phyloP scores from a whole-genome alignment of 2,113 vertebrate genomes.

The Actinemys pallida region DNA sequence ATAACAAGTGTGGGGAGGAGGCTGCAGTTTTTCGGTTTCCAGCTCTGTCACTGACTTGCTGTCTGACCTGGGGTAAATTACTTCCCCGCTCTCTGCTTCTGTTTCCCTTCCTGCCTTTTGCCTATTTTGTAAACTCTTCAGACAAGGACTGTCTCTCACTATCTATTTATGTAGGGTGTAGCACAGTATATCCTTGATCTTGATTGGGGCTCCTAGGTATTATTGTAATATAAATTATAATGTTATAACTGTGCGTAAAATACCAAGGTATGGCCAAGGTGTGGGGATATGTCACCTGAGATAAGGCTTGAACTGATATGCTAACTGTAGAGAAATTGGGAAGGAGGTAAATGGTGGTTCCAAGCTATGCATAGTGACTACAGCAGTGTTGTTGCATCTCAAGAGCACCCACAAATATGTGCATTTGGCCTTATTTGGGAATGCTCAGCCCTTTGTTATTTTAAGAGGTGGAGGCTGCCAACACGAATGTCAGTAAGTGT shows the following conservation, averaged over 20 bases:
- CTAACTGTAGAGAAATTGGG: neutral
- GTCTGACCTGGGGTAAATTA: rapidly evolving
- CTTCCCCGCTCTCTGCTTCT: neutral
- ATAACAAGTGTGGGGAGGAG: neutral
- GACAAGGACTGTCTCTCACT: neutral
- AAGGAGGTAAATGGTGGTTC: neutral
- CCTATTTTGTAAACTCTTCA: neutral
- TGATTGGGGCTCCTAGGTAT: neutral
- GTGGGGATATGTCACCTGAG: neutral
- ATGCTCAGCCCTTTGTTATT: neutral
- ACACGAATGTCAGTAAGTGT: neutral
- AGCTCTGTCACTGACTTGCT: neutral
- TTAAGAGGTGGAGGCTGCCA: constrained; percentile 6
- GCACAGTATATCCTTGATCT: neutral
- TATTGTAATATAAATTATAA: rapidly evolving
- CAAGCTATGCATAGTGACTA: neutral
- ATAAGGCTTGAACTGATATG: neutral
- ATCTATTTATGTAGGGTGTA: neutral
- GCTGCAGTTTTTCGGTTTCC: neutral
- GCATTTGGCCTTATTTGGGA: constrained; percentile 16
- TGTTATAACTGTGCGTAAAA: rapidly evolving
- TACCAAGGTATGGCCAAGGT: rapidly evolving
- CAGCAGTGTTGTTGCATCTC: rapidly evolving
- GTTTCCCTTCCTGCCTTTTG: neutral
- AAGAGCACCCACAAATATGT: neutral